Percentiles rank a stretch among this genome's conserved stretches.
These are phyloP conservation scores for Ceratosolen fusciceps DNA, from an alignment of 1,140 invertebrate genomes.

Conservation along the genomic window DNA sequence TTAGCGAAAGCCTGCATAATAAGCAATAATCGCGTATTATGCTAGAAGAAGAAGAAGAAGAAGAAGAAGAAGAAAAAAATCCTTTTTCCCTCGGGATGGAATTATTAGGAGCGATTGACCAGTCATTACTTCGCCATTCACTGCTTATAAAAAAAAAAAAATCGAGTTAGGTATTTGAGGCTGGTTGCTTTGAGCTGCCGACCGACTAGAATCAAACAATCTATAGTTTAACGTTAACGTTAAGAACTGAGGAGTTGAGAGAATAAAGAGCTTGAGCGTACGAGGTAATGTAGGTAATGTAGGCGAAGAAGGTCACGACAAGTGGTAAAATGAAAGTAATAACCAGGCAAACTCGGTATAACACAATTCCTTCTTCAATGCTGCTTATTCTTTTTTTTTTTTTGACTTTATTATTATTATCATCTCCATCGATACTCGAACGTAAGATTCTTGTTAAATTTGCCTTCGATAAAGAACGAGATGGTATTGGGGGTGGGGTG, in stretches of 20 bases:
- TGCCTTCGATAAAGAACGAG: too few relatives aligned
- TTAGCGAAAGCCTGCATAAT: background rate
- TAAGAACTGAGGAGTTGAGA: constrained; percentile 9
- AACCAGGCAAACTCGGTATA: constrained; percentile 10
- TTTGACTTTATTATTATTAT: too few relatives aligned
- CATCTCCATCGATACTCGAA: too few relatives aligned
- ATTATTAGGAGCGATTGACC: constrained; percentile 20
- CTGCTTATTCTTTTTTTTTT: too few relatives aligned
- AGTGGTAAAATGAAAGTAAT: constrained; percentile 25
- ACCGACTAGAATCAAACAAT: constrained; percentile 45
- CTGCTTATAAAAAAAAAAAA: constrained; percentile 14
- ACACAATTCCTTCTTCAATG: constrained; percentile 23
- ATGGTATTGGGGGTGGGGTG: too few relatives aligned
- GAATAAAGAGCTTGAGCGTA: constrained; percentile 14
- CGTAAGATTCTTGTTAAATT: too few relatives aligned
- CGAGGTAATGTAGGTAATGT: constrained; percentile 47
- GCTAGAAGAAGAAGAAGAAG: background rate
- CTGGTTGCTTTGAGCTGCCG: constrained; percentile 39
- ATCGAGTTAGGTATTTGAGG: constrained; percentile 14
- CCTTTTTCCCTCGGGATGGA: background rate
- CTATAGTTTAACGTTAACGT: constrained; percentile 15
- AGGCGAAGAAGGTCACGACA: constrained; percentile 28
- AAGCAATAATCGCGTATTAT: background rate
- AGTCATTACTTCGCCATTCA: constrained; percentile 20
- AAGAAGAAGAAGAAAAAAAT: too few relatives aligned